Conservation (phyloP, 2,888 invertebrate species). For the Idaea biselata region DNA sequence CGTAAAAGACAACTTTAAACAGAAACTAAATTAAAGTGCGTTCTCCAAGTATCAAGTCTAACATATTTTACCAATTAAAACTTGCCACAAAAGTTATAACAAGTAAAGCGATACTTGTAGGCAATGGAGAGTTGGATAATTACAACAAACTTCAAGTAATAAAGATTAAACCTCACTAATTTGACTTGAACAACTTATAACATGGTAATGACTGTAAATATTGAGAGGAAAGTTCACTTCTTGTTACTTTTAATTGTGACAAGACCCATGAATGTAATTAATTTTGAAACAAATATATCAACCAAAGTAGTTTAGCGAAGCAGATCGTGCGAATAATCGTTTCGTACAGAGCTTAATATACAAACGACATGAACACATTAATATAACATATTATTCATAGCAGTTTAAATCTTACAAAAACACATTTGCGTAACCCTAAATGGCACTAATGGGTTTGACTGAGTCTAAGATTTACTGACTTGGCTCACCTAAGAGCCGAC, state of each 20-base stretch:
- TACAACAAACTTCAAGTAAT: neutral
- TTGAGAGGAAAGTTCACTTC: neutral
- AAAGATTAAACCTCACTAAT: constrained; percentile 7
- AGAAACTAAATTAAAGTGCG: constrained; percentile 1
- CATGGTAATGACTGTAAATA: constrained; percentile 1
- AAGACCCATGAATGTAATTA: neutral
- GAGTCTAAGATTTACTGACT: constrained; percentile 1
- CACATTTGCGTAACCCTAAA: neutral
- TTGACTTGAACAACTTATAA: constrained; percentile 1
- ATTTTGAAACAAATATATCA: neutral
- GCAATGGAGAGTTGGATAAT: constrained; percentile 8
- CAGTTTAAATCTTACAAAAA: neutral
- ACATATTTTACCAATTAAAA: constrained; percentile 50
- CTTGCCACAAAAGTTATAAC: constrained; percentile 42
- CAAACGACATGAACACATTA: neutral
- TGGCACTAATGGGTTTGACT: neutral
- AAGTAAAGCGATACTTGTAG: constrained; percentile 31
- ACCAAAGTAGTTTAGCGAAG: neutral
- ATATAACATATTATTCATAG: neutral
- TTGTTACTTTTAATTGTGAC: neutral
- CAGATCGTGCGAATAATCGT: neutral
- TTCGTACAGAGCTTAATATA: neutral
- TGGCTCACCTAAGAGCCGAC: constrained; percentile 2
- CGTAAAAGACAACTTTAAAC: neutral
- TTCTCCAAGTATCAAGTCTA: constrained; percentile 6